A percentile compares a stretch with the other conserved stretches of the same genome.
phyloP scores from a whole-genome alignment of 2,113 vertebrate species.

The Thamnaconus septentrionalis region DNA sequence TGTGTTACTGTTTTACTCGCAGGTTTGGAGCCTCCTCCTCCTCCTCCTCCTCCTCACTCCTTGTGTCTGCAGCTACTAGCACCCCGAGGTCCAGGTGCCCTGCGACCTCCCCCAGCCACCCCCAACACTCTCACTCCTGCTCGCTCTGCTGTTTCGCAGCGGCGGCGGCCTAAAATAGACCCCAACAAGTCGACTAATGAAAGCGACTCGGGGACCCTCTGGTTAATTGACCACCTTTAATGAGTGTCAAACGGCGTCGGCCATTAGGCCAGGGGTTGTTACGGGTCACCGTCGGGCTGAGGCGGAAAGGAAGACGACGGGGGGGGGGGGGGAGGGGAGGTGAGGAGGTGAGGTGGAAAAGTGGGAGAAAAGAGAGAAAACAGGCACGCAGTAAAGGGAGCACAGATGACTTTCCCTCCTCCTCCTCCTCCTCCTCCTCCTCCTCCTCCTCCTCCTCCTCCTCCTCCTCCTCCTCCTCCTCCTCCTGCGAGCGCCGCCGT shows the following conservation, averaged over 20 bases:
- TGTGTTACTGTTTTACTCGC: conserved; percentile 3
- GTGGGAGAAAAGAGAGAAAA: conserved; percentile 10
- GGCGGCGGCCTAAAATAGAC: conserved; percentile 60
- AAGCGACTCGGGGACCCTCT: conserved; percentile 60
- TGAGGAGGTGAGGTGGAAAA: too few relatives aligned
- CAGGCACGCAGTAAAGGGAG: conserved; percentile 26
- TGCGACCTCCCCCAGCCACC: background rate
- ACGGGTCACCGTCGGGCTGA: conserved; percentile 62
- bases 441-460: conserved; percentile 1
- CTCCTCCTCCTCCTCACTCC: background rate
- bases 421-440: conserved; percentile 1
- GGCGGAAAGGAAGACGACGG: conserved; percentile 10
- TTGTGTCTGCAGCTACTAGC: conserved; percentile 4
- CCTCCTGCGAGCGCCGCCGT: conserved; percentile 3
- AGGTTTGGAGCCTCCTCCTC: conserved; percentile 10
- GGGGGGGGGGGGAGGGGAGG: conserved; percentile 7
- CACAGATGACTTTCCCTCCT: conserved; percentile 24
- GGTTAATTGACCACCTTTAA: conserved; percentile 76
- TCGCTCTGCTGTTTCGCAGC: conserved; percentile 44
- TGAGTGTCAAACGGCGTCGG: conserved; percentile 68
- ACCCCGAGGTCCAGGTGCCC: conserved; percentile 26
- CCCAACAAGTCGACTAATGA: conserved; percentile 66
- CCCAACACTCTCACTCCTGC: conserved; percentile 12
- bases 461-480: conserved; percentile 4
- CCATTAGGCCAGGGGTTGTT: conserved; percentile 68